Percentiles rank a stretch among this genome's conserved stretches.
phyloP scores from a whole-genome alignment of 2,888 invertebrate species.

The Temnothorax rugatulus region DNA sequence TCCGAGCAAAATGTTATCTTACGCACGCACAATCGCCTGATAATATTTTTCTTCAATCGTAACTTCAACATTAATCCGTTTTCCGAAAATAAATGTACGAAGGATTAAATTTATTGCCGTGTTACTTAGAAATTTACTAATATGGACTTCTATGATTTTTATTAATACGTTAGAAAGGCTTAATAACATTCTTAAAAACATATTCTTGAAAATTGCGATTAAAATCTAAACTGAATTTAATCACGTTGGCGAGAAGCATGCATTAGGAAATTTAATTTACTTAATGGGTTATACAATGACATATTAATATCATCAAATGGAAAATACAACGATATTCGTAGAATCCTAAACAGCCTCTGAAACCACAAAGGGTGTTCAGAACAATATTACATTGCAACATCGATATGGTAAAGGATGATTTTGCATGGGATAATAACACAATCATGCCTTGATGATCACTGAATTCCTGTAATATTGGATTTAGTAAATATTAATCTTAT shows the following conservation, averaged over 20 bases:
- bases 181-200: background rate
- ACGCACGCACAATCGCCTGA: background rate
- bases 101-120: background rate
- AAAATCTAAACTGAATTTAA: constrained; percentile 15
- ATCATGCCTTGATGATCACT: background rate
- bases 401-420: background rate
- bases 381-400: background rate
- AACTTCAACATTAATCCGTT: background rate
- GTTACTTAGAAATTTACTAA: background rate
- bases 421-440: background rate
- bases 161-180: background rate
- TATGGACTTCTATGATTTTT: background rate
- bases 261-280: constrained; percentile 27
- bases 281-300: background rate
- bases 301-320: constrained; percentile 30
- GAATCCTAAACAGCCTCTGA: constrained; percentile 4
- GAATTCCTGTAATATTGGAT: background rate
- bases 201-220: background rate
- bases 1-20: constrained; percentile 3
- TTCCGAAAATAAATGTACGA: background rate
- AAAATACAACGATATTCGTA: constrained; percentile 31
- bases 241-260: background rate
- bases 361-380: constrained; percentile 9
- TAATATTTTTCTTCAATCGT: constrained; percentile 6
- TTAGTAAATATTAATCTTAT: background rate